These are phyloP conservation scores for Metaphire vulgaris DNA, from an alignment of 1,140 invertebrate species.

Conservation along the genomic window DNA sequence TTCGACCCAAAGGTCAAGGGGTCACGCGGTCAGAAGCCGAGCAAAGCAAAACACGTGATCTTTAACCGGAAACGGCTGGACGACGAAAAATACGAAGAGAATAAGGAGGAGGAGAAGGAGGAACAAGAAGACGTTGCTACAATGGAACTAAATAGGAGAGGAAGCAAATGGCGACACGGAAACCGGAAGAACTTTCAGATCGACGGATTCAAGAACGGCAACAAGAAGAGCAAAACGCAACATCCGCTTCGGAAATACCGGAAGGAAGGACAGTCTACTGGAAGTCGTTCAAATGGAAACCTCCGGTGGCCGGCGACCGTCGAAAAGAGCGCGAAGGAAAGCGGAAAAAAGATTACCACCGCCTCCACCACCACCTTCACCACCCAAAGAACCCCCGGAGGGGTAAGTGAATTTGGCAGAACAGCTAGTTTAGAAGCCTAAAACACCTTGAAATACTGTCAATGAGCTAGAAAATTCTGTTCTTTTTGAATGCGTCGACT, in stretches of 20 bases:
- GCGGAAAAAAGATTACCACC: not conserved
- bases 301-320: not conserved
- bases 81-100: not conserved
- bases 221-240: constrained; percentile 33
- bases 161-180: not conserved
- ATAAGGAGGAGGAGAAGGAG: constrained; percentile 4
- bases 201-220: constrained; percentile 17
- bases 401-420: too few species aligned
- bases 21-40: not conserved
- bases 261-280: too few species aligned
- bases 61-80: too few species aligned
- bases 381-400: not conserved
- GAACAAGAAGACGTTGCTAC: too few species aligned
- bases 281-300: constrained; percentile 29
- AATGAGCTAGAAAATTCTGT: too few species aligned
- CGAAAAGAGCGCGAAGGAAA: not conserved
- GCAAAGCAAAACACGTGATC: too few species aligned
- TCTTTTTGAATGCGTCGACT: too few species aligned
- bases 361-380: not conserved
- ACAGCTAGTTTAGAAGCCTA: too few species aligned
- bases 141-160: not conserved
- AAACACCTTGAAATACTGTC: too few species aligned
- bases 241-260: constrained; percentile 24
- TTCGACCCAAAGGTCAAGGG: not conserved
- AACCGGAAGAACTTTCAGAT: not conserved